Evolutionary conservation across 2,797 vertebrate genomes (phyloP).

Genomic region (Xyrichtys novacula): DNA sequence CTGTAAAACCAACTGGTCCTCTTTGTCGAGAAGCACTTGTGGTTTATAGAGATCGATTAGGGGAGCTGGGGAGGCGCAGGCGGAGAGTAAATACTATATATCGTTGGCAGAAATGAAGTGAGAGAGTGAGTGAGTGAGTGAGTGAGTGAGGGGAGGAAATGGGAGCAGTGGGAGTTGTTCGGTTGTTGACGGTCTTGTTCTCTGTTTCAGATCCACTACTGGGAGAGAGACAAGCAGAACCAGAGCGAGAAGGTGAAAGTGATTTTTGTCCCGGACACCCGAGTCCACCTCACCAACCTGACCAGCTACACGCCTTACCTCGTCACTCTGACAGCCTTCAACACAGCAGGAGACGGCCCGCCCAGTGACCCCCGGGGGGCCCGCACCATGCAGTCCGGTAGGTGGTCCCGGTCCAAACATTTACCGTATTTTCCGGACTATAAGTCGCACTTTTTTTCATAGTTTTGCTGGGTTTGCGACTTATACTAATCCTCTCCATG

Average conservation of each 20-base stretch:
- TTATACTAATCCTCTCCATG: too few relatives aligned
- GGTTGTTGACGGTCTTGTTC: constrained; percentile 21
- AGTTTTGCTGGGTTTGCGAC: too few relatives aligned
- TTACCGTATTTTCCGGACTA: too few relatives aligned
- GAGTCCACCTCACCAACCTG: constrained; percentile 90
- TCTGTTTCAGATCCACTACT: constrained; percentile 90
- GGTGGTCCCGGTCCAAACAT: neutral
- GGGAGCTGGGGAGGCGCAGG: neutral
- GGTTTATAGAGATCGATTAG: constrained; percentile 7
- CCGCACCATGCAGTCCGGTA: constrained; percentile 93
- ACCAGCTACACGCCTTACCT: constrained; percentile 92
- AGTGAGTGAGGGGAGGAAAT: constrained; percentile 1
- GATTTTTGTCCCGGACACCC: constrained; percentile 91
- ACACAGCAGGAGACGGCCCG: constrained; percentile 93
- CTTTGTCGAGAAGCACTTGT: constrained; percentile 13
- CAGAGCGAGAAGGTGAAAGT: constrained; percentile 92
- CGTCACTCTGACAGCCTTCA: constrained; percentile 93
- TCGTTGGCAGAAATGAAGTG: constrained; percentile 9
- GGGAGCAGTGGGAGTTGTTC: neutral
- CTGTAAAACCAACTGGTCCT: neutral
- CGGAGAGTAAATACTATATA: constrained; percentile 30
- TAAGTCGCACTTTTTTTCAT: too few relatives aligned
- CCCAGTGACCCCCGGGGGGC: constrained; percentile 88
- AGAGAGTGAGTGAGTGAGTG: too few relatives aligned
- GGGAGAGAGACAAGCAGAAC: constrained; percentile 90